Evolutionary conservation across 2,888 invertebrate genomes (phyloP).

Genomic region (Mesorhabditis spiculigera): DNA sequence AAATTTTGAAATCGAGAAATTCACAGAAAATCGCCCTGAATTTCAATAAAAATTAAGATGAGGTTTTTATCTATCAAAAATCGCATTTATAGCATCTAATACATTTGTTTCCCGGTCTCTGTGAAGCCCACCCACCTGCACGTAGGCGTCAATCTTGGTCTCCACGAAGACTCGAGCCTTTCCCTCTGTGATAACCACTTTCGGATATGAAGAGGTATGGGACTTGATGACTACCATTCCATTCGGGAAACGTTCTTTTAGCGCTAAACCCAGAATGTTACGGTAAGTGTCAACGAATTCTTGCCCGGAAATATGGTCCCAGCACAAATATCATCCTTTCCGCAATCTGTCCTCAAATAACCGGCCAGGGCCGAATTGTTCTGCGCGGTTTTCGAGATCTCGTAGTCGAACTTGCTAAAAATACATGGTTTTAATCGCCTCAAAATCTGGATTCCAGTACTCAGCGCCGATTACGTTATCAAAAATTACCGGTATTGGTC

Average conservation of each 20-base stretch:
- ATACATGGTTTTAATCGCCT: not conserved
- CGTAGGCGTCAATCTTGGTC: constrained; percentile 55
- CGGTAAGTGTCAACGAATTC: not conserved
- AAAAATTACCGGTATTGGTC: constrained; percentile 48
- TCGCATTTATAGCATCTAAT: not conserved
- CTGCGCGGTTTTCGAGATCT: constrained; percentile 48
- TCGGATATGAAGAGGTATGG: constrained; percentile 52
- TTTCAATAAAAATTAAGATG: not conserved
- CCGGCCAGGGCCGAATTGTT: constrained; percentile 53
- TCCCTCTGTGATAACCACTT: constrained; percentile 45
- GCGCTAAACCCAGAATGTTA: constrained; percentile 21
- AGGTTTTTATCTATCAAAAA: not conserved
- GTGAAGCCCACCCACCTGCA: constrained; percentile 31
- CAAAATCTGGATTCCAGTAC: not conserved
- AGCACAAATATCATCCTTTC: constrained; percentile 53
- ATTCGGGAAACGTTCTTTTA: constrained; percentile 47
- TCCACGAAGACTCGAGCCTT: constrained; percentile 50
- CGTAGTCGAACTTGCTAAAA: constrained; percentile 55
- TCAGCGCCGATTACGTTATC: not conserved
- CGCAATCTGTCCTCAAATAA: constrained; percentile 55
- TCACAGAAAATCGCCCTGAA: too few relatives aligned
- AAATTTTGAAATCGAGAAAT: too few relatives aligned
- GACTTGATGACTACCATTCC: constrained; percentile 55
- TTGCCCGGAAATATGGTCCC: constrained; percentile 53
- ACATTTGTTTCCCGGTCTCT: not conserved